Evolutionary conservation across 2,888 invertebrate species (phyloP), one percentile per base, ranked within the genome.

Genomic region (Achlya flavicornis): DNA sequence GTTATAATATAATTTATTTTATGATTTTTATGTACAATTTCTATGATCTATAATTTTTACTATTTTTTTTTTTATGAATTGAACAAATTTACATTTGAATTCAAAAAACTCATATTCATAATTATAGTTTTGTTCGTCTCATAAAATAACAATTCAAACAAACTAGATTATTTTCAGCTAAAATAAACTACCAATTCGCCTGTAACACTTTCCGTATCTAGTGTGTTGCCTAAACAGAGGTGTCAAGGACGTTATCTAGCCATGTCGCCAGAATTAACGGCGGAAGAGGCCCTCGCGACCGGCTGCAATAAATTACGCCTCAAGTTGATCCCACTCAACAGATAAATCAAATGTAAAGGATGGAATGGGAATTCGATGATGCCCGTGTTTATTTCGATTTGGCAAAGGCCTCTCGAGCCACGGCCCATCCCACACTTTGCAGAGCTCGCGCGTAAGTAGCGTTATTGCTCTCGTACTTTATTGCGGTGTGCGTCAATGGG

Each of bases 271-370:
- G 84, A 89, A 89, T 88, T 86, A 89, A 89, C 85, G 87, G 84
- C 81, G 76, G 67, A 76, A 75, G 76, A 80, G 82, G 83, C 83
- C 80, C 81, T 75, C 75, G 70, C 76, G 80, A 73, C 78, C 76
- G 75, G 73, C 72, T 72, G 82, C 86, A 78, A 90, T 91, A 91
- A 89, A 91, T 91, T 88, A 89, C 86, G 71, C 76, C 81, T 83
- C 77, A 81, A 83, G 81, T 83, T 87, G 88, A 91, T 88, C 88
- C 89, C 82, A 79, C 80, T 87, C 81, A 78, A 73, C 83, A 84
- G 88, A 91, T 91, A 91, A 90, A 90, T 91, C 91, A 91, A 89
- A 90, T 83, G 88, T 85, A 82, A 83, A 66, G 83, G 84, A 84
- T 80, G 80, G 79, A 88, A 89, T 86, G 86, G 83, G 84, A 83